phyloP scores from a whole-genome alignment of 2,888 invertebrate species.

The Eupsilia transversa region DNA sequence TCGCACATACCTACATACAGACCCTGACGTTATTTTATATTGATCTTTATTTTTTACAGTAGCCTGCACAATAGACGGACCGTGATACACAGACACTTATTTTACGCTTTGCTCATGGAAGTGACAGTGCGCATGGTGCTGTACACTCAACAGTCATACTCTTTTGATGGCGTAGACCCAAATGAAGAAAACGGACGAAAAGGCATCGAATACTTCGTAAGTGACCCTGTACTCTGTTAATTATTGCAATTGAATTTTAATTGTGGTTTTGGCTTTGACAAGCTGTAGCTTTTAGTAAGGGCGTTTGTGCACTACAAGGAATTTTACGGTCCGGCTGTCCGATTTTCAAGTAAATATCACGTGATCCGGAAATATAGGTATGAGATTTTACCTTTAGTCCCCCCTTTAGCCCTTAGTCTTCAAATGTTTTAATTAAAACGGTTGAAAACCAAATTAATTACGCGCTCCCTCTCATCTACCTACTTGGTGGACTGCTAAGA shows the following conservation, averaged over 20 bases:
- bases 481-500: neutral
- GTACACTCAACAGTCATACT: slow-evolving; percentile 92
- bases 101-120: slow-evolving; percentile 95
- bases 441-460: neutral
- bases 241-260: neutral
- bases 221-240: slow-evolving; percentile 63
- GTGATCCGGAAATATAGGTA: too few species aligned
- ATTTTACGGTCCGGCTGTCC: too few species aligned
- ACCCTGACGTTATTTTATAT: neutral
- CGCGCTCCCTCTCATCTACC: neutral
- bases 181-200: slow-evolving; percentile 47
- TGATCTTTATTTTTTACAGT: slow-evolving; percentile 81
- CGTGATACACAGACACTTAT: slow-evolving; percentile 96
- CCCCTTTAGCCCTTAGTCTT: too few species aligned
- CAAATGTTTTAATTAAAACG: neutral
- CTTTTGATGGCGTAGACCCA: slow-evolving; percentile 67
- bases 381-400: too few species aligned
- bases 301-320: too few species aligned
- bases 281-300: too few species aligned
- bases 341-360: too few species aligned
- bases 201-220: slow-evolving; percentile 93
- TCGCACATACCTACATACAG: neutral
- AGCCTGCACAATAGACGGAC: slow-evolving; percentile 95
- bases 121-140: slow-evolving; percentile 93
- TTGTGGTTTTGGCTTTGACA: neutral